Evolutionary conservation across 2,888 invertebrate genomes (phyloP).

Genomic region (Mystacides longicornis): DNA sequence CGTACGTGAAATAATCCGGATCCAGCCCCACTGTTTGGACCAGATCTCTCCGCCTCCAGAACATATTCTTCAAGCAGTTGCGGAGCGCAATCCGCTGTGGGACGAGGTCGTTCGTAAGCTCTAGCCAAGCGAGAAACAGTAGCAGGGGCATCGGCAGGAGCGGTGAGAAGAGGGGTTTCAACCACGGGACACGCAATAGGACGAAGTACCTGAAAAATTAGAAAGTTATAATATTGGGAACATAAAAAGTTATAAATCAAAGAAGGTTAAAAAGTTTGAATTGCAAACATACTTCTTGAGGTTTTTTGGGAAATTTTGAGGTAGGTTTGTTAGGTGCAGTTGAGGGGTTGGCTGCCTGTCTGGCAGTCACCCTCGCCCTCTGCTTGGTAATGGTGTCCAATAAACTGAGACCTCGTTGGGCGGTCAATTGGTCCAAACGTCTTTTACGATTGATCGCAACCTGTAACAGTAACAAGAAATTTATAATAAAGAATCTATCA

Average conservation of each 20-base stretch:
- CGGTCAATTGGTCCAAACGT: constrained; percentile 77
- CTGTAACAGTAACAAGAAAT: constrained; percentile 39
- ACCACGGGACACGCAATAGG: constrained; percentile 57
- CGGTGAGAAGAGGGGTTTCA: constrained; percentile 50
- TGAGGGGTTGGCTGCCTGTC: constrained; percentile 42
- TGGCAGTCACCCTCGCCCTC: constrained; percentile 46
- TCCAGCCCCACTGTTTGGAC: constrained; percentile 46
- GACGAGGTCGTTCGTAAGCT: constrained; percentile 55
- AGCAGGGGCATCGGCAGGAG: constrained; percentile 41
- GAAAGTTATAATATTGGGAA: too few species aligned
- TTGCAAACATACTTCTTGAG: constrained; percentile 39
- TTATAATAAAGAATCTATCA: too few species aligned
- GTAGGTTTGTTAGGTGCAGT: constrained; percentile 41
- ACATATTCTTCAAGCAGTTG: constrained; percentile 82
- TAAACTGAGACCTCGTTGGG: constrained; percentile 71
- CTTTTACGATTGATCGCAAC: constrained; percentile 78
- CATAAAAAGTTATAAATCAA: too few species aligned
- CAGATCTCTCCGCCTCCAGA: constrained; percentile 69
- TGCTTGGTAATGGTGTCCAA: constrained; percentile 58
- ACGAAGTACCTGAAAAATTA: constrained; percentile 45
- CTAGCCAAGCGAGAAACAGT: constrained; percentile 40
- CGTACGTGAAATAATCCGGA: constrained; percentile 75
- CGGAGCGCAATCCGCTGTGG: constrained; percentile 65
- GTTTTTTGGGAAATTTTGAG: constrained; percentile 50
- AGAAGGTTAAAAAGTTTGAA: too few species aligned